Evolutionary conservation across 2,113 vertebrate species (phyloP).

Genomic region (Rhynchopsitta pachyrhyncha): DNA sequence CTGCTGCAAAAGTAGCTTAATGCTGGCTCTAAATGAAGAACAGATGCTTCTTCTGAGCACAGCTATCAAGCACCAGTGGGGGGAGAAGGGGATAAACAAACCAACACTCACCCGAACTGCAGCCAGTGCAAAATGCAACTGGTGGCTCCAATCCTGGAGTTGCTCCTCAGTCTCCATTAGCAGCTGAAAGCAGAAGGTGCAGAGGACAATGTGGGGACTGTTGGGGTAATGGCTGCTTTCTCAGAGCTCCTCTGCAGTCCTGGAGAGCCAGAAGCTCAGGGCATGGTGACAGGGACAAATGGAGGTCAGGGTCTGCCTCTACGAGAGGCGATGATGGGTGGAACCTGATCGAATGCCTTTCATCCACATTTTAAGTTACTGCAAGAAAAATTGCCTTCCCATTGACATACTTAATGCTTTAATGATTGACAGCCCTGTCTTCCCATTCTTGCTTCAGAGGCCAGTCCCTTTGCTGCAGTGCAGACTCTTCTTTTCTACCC

Average conservation of each 20-base stretch:
- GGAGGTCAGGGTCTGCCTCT: not conserved
- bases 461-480: not conserved
- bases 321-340: not conserved
- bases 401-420: accelerated
- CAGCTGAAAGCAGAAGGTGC: not conserved
- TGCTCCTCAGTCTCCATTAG: not conserved
- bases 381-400: not conserved
- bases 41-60: not conserved
- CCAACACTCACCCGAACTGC: not conserved
- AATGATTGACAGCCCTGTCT: not conserved
- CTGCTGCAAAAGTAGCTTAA: not conserved
- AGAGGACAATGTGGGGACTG: not conserved
- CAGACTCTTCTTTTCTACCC: not conserved
- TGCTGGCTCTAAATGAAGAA: not conserved
- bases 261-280: not conserved
- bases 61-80: not conserved
- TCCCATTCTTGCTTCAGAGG: not conserved
- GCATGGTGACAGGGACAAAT: not conserved
- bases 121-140: not conserved
- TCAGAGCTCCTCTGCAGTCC: accelerated
- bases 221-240: not conserved
- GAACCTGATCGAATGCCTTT: not conserved
- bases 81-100: not conserved
- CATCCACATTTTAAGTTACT: not conserved
- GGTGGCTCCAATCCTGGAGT: not conserved